phyloP scores from a whole-genome alignment of 92 coral and sea anemone genomes.

The Muricea muricata region DNA sequence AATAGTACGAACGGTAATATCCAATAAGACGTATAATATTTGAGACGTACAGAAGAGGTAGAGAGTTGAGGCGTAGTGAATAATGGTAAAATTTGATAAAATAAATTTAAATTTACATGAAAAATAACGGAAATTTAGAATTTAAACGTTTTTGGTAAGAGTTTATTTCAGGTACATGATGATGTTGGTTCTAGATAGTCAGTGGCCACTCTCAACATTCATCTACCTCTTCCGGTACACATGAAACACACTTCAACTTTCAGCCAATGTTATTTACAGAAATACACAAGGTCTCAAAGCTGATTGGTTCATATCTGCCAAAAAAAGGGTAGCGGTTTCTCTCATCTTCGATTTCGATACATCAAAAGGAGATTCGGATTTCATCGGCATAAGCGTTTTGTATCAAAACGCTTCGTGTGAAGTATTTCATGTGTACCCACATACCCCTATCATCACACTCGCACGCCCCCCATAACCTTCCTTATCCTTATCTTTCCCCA shows the following conservation, averaged over 20 bases:
- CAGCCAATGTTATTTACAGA: not conserved
- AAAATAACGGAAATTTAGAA: not conserved
- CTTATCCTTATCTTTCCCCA: slow-evolving; percentile 5
- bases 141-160: not conserved
- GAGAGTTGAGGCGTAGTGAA: not conserved
- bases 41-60: slow-evolving; percentile 23
- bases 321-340: not conserved
- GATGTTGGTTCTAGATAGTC: not conserved
- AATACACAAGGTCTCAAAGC: not conserved
- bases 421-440: slow-evolving; percentile 11
- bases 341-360: not conserved
- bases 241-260: not conserved
- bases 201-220: slow-evolving; percentile 38
- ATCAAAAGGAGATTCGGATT: not conserved
- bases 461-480: not conserved
- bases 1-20: not conserved
- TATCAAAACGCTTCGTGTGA: too few species aligned
- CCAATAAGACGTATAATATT: not conserved
- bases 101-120: not conserved
- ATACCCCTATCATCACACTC: not conserved
- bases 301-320: not conserved
- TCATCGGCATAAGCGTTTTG: not conserved
- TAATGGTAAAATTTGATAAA: not conserved
- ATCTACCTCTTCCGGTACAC: slow-evolving; percentile 26
- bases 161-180: not conserved